phyloP scores from a whole-genome alignment of 2,888 invertebrate species.

The Geotrupes spiniger region DNA sequence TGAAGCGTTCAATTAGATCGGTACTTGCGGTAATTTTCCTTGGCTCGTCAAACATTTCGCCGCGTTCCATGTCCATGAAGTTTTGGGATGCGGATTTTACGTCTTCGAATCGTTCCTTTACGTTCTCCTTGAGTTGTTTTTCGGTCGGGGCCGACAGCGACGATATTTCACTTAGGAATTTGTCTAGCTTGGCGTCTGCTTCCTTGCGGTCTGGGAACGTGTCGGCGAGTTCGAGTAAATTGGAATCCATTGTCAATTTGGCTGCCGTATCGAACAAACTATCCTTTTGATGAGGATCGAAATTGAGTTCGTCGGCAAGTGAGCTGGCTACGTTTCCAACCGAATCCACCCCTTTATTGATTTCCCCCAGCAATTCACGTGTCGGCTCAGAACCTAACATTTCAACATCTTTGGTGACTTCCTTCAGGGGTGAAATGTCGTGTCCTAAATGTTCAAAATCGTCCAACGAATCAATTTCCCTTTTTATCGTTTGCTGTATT shows the following conservation, averaged over 20 bases:
- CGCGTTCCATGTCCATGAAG: conserved; percentile 45
- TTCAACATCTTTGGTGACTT: conserved; percentile 38
- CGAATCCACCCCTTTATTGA: conserved; percentile 50
- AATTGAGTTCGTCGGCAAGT: conserved; percentile 31
- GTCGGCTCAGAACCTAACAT: conserved; percentile 37
- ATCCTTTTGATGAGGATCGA: conserved; percentile 23
- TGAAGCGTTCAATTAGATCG: conserved; percentile 56
- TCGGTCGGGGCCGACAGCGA: conserved; percentile 22
- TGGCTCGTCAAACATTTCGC: conserved; percentile 18
- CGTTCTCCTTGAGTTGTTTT: conserved; percentile 30
- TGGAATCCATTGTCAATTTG: conserved; percentile 42
- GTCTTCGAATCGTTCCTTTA: conserved; percentile 28
- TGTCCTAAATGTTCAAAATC: conserved; percentile 73
- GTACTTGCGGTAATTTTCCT: conserved; percentile 14
- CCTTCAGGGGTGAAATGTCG: conserved; percentile 52
- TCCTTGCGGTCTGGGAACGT: conserved; percentile 42
- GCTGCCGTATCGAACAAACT: conserved; percentile 23
- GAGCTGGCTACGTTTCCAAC: conserved; percentile 35
- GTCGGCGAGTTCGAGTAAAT: conserved; percentile 45
- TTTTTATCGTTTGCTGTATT: conserved; percentile 25
- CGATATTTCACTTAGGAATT: conserved; percentile 39
- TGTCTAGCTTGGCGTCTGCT: conserved; percentile 42
- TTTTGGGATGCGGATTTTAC: conserved; percentile 36
- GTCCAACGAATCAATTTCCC: conserved; percentile 69
- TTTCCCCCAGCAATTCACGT: conserved; percentile 40